phyloP scores from a whole-genome alignment of 2,797 vertebrate genomes.

The Zalophus californianus region DNA sequence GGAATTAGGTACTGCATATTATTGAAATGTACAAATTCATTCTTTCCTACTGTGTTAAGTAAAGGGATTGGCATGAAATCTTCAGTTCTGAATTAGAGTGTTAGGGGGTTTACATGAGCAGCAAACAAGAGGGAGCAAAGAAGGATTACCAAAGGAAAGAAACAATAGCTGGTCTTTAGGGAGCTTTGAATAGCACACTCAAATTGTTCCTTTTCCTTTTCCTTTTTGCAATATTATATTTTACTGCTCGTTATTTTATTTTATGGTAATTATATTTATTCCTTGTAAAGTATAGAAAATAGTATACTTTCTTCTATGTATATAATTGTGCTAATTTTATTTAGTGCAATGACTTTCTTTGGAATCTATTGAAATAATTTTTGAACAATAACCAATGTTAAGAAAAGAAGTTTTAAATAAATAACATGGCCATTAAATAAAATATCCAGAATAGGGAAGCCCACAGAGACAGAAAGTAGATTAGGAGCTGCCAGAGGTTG shows the following conservation, averaged over 20 bases:
- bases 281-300: slow-evolving; percentile 3
- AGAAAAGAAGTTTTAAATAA: slow-evolving; percentile 35
- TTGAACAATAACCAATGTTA: background rate
- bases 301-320: background rate
- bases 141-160: slow-evolving; percentile 40
- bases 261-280: slow-evolving; percentile 55
- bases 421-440: background rate
- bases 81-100: slow-evolving; percentile 52
- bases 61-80: slow-evolving; percentile 52
- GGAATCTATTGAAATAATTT: slow-evolving; percentile 59
- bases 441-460: background rate
- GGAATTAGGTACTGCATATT: slow-evolving; percentile 57
- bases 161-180: slow-evolving; percentile 21
- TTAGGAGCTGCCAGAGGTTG: rapidly evolving
- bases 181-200: slow-evolving; percentile 27
- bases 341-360: slow-evolving; percentile 17
- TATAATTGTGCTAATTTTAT: slow-evolving; percentile 37
- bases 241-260: slow-evolving; percentile 40
- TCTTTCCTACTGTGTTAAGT: slow-evolving; percentile 53
- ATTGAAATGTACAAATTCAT: slow-evolving; percentile 72
- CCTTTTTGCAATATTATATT: background rate
- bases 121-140: background rate
- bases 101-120: background rate
- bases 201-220: background rate
- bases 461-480: background rate